These are phyloP conservation scores for Eledona agricola DNA, from an alignment of 2,888 invertebrate genomes.

Conservation along the genomic window DNA sequence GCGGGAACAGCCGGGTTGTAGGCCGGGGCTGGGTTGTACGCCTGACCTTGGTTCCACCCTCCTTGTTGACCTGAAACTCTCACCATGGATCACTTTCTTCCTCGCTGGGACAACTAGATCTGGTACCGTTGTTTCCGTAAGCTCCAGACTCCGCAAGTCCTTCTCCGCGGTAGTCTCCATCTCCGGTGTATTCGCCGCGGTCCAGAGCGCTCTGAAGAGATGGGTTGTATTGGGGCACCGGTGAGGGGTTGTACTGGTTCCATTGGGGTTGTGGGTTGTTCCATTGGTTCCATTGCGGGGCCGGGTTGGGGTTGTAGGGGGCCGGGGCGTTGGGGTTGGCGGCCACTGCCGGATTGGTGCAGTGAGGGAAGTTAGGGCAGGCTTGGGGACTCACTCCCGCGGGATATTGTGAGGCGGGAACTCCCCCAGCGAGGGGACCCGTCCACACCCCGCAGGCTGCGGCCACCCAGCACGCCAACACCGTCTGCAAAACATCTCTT, in stretches of 20 bases:
- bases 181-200: slow-evolving; percentile 58
- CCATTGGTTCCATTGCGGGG: slow-evolving; percentile 41
- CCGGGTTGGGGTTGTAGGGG: slow-evolving; percentile 41
- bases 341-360: slow-evolving; percentile 59
- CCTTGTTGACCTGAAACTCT: slow-evolving; percentile 31
- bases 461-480: slow-evolving; percentile 57
- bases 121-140: slow-evolving; percentile 37
- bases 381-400: slow-evolving; percentile 62
- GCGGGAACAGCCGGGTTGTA: slow-evolving; percentile 42
- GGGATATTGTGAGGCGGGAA: slow-evolving; percentile 58
- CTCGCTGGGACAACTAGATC: too few species aligned
- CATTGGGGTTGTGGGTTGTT: slow-evolving; percentile 42
- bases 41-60: slow-evolving; percentile 41
- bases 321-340: slow-evolving; percentile 55
- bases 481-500: slow-evolving; percentile 52
- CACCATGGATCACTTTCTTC: too few species aligned
- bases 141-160: slow-evolving; percentile 61
- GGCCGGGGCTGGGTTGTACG: slow-evolving; percentile 39
- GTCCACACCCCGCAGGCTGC: slow-evolving; percentile 57
- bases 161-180: slow-evolving; percentile 62
- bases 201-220: slow-evolving; percentile 55
- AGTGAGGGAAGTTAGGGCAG: slow-evolving; percentile 61
- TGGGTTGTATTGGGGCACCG: slow-evolving; percentile 48
- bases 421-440: slow-evolving; percentile 60
- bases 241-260: slow-evolving; percentile 45